phyloP scores from a whole-genome alignment of 2,888 invertebrate genomes.

The Lasioglossum figueresi region DNA sequence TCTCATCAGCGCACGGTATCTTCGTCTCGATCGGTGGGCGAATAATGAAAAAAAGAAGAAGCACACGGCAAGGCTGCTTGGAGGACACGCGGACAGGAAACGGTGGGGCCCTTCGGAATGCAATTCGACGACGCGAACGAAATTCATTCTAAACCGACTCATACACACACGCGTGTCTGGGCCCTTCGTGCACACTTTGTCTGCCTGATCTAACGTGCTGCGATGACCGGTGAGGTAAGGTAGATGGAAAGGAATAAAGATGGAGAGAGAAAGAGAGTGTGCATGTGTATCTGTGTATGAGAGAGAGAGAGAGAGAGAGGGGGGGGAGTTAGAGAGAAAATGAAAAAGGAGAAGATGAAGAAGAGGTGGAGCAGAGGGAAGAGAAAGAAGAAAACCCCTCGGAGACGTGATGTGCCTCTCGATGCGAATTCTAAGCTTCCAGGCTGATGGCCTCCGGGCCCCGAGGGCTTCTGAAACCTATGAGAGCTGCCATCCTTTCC shows the following conservation, averaged over 20 bases:
- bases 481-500: conserved; percentile 63
- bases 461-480: conserved; percentile 78
- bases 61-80: conserved; percentile 77
- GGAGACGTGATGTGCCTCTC: conserved; percentile 74
- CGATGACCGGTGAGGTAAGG: conserved; percentile 36
- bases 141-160: conserved; percentile 73
- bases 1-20: conserved; percentile 46
- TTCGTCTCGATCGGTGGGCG: conserved; percentile 27
- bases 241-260: neutral
- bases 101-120: conserved; percentile 77
- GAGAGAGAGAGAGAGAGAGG: conserved; percentile 20
- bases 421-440: conserved; percentile 76
- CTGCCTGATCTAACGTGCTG: conserved; percentile 51
- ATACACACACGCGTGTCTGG: conserved; percentile 44
- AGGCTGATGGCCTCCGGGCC: conserved; percentile 70
- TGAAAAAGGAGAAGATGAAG: conserved; percentile 46
- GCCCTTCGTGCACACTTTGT: conserved; percentile 50
- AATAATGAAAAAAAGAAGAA: conserved; percentile 5
- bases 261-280: neutral
- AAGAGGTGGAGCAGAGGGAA: conserved; percentile 24
- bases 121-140: conserved; percentile 77
- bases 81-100: conserved; percentile 78
- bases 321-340: conserved; percentile 8
- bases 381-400: conserved; percentile 62
- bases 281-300: neutral